phyloP scores from a whole-genome alignment of 2,888 invertebrate genomes.

The Eurytoma californica region DNA sequence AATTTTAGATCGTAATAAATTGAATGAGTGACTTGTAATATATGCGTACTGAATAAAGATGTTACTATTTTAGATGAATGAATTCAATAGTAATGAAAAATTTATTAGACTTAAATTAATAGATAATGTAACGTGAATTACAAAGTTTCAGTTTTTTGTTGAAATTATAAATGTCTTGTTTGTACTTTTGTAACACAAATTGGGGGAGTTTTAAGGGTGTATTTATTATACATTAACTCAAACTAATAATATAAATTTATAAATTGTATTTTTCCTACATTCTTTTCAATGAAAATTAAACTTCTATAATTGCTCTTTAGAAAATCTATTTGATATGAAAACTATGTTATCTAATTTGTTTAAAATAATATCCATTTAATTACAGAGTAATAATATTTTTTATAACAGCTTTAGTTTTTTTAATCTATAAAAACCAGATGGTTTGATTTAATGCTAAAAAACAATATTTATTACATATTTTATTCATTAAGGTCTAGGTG shows the following conservation, averaged over 20 bases:
- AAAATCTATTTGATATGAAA: conserved; percentile 12
- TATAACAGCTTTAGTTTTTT: background rate
- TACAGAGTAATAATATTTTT: background rate
- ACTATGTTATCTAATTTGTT: background rate
- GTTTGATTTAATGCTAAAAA: background rate
- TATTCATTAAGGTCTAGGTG: conserved; percentile 69
- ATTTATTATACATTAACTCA: conserved; percentile 24
- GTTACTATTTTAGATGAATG: conserved; percentile 71
- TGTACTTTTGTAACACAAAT: conserved; percentile 38
- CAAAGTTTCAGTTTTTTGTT: background rate
- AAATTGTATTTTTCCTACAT: conserved; percentile 25
- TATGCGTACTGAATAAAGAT: conserved; percentile 74
- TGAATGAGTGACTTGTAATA: conserved; percentile 72
- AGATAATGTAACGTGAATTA: background rate
- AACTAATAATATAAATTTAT: conserved; percentile 28
- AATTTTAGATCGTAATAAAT: conserved; percentile 44
- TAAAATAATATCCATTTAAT: background rate
- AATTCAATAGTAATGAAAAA: background rate
- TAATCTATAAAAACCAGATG: background rate
- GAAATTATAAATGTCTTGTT: conserved; percentile 22
- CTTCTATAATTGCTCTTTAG: conserved; percentile 12
- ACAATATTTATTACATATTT: conserved; percentile 9
- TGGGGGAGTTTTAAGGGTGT: conserved; percentile 28
- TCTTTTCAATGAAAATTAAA: conserved; percentile 5
- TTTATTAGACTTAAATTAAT: no score